Conservation (phyloP, 2,113 vertebrate species). For the Sturnira hondurensis region DNA sequence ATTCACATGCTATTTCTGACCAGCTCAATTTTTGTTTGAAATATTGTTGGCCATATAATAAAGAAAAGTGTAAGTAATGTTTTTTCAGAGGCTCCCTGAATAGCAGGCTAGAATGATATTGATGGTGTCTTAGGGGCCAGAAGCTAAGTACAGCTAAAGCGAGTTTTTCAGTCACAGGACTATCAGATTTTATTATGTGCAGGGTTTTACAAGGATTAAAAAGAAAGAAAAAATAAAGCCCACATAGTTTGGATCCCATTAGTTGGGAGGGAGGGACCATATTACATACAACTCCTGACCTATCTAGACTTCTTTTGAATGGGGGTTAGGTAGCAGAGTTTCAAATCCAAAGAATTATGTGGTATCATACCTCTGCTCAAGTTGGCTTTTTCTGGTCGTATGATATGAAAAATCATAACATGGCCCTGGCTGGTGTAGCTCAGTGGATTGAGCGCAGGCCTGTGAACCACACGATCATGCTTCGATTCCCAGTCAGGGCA, state of each 20-base stretch:
- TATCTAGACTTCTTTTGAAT: neutral
- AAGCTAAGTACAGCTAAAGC: constrained; percentile 40
- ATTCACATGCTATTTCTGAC: constrained; percentile 41
- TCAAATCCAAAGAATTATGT: neutral
- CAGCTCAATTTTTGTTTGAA: constrained; percentile 51
- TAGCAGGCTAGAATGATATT: neutral
- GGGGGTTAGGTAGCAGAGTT: neutral
- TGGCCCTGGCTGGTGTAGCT: too few species aligned
- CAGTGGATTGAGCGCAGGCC: too few species aligned
- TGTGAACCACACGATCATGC: too few species aligned
- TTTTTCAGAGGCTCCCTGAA: constrained; percentile 11
- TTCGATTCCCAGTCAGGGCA: too few species aligned
- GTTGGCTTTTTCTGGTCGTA: neutral
- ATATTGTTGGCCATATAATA: constrained; percentile 40
- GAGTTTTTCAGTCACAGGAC: neutral
- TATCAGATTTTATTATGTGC: neutral
- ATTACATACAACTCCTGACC: neutral
- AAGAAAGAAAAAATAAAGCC: neutral
- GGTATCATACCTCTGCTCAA: neutral
- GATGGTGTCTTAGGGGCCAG: neutral
- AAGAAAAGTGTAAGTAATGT: constrained; percentile 43
- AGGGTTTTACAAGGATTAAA: constrained; percentile 4
- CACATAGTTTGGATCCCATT: neutral
- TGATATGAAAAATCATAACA: neutral
- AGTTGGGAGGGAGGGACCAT: neutral